These are phyloP conservation scores for Calliphora vomitoria DNA, from an alignment of 2,888 invertebrate genomes.

Conservation along the genomic window DNA sequence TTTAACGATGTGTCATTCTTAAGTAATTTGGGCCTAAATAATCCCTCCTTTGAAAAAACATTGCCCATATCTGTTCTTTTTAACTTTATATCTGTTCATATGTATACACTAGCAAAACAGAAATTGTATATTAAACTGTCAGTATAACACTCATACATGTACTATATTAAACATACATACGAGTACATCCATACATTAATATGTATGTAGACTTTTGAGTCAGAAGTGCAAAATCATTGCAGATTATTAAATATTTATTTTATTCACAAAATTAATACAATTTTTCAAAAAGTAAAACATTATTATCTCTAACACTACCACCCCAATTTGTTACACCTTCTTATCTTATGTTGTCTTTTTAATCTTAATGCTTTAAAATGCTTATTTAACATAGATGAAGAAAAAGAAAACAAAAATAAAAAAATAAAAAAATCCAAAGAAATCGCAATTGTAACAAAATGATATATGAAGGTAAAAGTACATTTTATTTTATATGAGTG, in stretches of 20 bases:
- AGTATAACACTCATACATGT: constrained; percentile 1
- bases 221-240: constrained; percentile 63
- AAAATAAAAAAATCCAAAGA: background rate
- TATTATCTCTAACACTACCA: constrained; percentile 38
- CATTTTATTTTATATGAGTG: constrained; percentile 4
- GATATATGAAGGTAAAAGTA: constrained; percentile 64
- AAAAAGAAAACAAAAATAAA: background rate
- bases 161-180: background rate
- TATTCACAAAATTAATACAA: constrained; percentile 66
- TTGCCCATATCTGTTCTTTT: background rate
- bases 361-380: constrained; percentile 30
- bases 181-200: background rate
- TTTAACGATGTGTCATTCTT: too few species aligned
- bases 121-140: constrained; percentile 10
- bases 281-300: constrained; percentile 56
- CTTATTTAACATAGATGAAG: constrained; percentile 30
- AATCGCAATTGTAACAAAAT: constrained; percentile 59
- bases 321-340: constrained; percentile 23
- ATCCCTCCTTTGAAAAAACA: background rate
- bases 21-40: too few species aligned
- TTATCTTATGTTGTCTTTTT: background rate
- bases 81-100: background rate
- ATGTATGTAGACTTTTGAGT: background rate
- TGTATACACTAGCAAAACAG: background rate
- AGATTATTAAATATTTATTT: constrained; percentile 69